These are phyloP conservation scores for Neotoxoptera formosana DNA, from an alignment of 1,140 invertebrate genomes.

Conservation along the genomic window DNA sequence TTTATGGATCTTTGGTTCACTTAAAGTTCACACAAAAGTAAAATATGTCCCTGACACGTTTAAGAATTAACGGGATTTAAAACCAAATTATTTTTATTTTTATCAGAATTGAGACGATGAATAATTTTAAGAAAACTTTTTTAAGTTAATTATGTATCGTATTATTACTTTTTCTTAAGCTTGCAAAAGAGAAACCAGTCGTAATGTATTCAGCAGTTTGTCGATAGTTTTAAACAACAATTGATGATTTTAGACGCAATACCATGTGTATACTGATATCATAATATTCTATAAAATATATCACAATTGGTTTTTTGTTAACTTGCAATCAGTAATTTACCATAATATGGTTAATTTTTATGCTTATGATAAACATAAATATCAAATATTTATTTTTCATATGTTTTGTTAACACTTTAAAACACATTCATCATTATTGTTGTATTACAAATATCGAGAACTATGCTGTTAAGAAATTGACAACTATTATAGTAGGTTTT, in stretches of 20 bases:
- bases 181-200: background rate
- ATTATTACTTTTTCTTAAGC: background rate
- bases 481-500: background rate
- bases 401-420: background rate
- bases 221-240: background rate
- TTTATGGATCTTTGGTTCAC: constrained; percentile 15
- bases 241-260: background rate
- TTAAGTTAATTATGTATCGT: background rate
- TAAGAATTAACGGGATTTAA: background rate
- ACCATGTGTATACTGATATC: background rate
- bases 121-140: background rate
- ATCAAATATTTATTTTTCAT: background rate
- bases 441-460: background rate
- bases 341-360: background rate
- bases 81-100: background rate
- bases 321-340: background rate
- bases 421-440: background rate
- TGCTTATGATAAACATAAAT: background rate
- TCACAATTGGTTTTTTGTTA: background rate
- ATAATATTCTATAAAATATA: background rate
- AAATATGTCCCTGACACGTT: constrained; percentile 4
- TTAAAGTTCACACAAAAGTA: background rate
- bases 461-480: background rate
- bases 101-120: background rate
- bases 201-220: background rate